Evolutionary conservation across 2,888 invertebrate genomes (phyloP).

Genomic region (Dryadula phaetusa): DNA sequence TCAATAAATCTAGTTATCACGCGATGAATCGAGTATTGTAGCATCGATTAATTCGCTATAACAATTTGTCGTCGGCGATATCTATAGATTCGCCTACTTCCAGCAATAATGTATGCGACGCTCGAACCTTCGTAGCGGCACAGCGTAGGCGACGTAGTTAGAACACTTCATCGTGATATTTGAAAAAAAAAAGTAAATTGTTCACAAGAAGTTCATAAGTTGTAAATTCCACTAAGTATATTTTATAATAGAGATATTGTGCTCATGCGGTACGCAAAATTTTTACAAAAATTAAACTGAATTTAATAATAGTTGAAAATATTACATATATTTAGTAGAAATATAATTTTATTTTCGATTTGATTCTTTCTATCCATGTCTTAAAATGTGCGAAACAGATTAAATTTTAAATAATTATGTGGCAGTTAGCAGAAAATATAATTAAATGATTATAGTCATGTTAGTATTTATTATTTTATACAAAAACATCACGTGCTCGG

Average conservation of each 20-base stretch:
- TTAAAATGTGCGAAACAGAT: too few relatives aligned
- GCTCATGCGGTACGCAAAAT: too few relatives aligned
- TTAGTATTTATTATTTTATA: conserved; percentile 23
- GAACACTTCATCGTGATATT: conserved; percentile 64
- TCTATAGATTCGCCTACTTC: conserved; percentile 76
- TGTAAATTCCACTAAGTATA: too few relatives aligned
- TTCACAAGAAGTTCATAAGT: too few relatives aligned
- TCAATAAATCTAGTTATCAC: conserved; percentile 23
- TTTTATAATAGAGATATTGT: too few relatives aligned
- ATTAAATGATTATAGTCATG: not conserved
- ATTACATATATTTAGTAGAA: too few relatives aligned
- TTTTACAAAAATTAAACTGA: too few relatives aligned
- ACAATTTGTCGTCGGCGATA: conserved; percentile 80
- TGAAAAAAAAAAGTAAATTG: too few relatives aligned
- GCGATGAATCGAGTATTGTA: conserved; percentile 33
- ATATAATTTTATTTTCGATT: too few relatives aligned
- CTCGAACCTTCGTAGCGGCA: conserved; percentile 72
- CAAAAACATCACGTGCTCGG: conserved; percentile 39
- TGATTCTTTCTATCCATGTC: too few relatives aligned
- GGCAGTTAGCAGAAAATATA: not conserved
- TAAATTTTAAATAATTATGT: too few relatives aligned
- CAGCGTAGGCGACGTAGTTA: conserved; percentile 68
- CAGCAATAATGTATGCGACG: conserved; percentile 76
- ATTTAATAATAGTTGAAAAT: too few relatives aligned
- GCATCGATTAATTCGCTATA: conserved; percentile 79